Evolutionary conservation across 2,888 invertebrate species (phyloP), one percentile per base, ranked within the genome.

Genomic region (Pristionchus entomophagus): DNA sequence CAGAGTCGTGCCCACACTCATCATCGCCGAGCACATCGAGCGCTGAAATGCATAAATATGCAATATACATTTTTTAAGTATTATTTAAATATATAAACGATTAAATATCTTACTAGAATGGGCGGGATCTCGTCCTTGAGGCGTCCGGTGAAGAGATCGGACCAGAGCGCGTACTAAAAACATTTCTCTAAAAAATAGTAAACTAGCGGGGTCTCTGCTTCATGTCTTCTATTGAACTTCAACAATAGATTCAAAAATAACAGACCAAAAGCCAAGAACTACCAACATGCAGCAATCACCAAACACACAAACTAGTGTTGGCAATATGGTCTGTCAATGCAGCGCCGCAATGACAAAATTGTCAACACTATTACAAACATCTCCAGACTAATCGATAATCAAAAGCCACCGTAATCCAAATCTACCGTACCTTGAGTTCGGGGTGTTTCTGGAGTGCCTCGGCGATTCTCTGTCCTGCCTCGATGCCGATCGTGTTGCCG

Each of bases 121-220:
- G 96, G 95, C 0, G 99, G 99, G 93, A 99, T 99, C 95, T 99
- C 99, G 0, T 96, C 95, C 94, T 98, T 99, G 94, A 97, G 95
- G 81, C 99, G 95, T 0, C 98, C 97, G 0, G 99, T 99, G 94
- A 99, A 99, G 95, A 99, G 96, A 93, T 99, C 98, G 87, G 97
- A 97, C 96, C 98, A 98, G 85, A 96, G 94, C 0, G 97, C 97
- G 93, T 96, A 93, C 94, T 95, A 91, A 19, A 94, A 92, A 2
- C 26, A 29, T 29, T 19, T 62, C 8, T 62, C 26, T 1, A 22
- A 59, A 12, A 22, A 51, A 29, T 5, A 53, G 41, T 22, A 35
- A 26, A 22, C 6, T 1, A 22, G n/a, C n/a, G n/a, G n/a, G n/a
- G n/a, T n/a, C n/a, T n/a, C n/a, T n/a, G n/a, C n/a, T n/a, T n/a